These are phyloP conservation scores for Sterrhoptilus dennistouni DNA, from an alignment of 2,113 vertebrate species.

Conservation along the genomic window DNA sequence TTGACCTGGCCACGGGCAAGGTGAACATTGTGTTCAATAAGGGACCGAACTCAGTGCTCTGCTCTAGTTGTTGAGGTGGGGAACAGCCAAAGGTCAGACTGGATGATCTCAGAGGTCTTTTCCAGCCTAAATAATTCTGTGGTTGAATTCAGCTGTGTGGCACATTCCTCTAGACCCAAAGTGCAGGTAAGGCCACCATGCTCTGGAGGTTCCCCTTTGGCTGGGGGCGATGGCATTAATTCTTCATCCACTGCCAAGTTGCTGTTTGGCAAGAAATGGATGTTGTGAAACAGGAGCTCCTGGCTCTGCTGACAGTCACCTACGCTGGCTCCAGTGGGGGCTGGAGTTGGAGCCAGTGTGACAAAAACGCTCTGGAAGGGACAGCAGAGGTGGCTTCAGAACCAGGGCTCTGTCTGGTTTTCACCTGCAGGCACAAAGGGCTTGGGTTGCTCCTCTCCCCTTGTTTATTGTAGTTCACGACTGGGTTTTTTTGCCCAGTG, in stretches of 20 bases:
- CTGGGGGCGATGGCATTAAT: not conserved
- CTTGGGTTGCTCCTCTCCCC: slow-evolving; percentile 27
- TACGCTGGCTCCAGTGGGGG: not conserved
- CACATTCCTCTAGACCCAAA: slow-evolving; percentile 82
- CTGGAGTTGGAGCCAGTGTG: not conserved
- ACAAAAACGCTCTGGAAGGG: not conserved
- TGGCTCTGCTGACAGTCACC: not conserved
- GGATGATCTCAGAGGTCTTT: not conserved
- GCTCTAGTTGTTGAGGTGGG: not conserved
- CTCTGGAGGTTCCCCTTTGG: not conserved
- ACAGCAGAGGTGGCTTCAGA: not conserved
- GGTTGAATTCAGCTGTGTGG: slow-evolving; percentile 70
- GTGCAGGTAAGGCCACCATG: slow-evolving; percentile 82
- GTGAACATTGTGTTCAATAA: not conserved
- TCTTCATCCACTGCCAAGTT: not conserved
- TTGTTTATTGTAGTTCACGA: not conserved
- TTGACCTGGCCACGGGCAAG: not conserved
- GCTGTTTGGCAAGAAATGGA: not conserved
- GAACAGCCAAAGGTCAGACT: not conserved
- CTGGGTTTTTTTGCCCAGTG: not conserved
- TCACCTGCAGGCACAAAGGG: slow-evolving; percentile 13
- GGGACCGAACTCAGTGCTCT: not conserved
- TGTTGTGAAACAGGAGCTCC: slow-evolving; percentile 73
- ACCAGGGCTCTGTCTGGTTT: not conserved
- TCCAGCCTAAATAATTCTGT: not conserved